Evolutionary conservation across 2,888 invertebrate genomes (phyloP), one percentile per base, ranked within the genome.

Genomic region (Lasioglossum villosulum): DNA sequence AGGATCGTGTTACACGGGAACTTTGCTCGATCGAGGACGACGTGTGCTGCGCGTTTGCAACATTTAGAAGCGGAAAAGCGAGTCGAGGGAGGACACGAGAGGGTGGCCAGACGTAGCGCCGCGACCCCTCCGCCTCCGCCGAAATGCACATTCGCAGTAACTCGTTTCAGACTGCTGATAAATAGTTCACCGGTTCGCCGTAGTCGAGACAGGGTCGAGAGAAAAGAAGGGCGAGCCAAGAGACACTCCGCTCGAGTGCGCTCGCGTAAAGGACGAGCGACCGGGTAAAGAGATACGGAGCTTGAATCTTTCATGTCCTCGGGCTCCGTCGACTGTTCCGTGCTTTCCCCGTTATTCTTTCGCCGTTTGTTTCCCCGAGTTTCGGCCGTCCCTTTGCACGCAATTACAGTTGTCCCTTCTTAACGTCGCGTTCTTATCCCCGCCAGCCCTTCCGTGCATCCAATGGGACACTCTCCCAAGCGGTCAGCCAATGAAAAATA

Each of bases 251-350:
- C 71, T 56, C 42, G 75, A 79, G 85, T 72, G 42, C 78, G 34
- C 52, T 63, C 14, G 63, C 16, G 83, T 66, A 78, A 86, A 79
- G 68, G 71, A 76, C 83, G 75, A 74, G 73, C 72, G 84, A 78
- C 83, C 75, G 78, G 72, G 81, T 82, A 78, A 86, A 85, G 86
- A 87, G 89, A 86, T 82, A 80, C 75, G 48, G 86, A 87, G 85
- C 84, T 89, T 91, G 89, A 93, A 92, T 92, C 87, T 93, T 93
- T 92, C 81, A 93, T 93, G 86, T 82, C 86, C 84, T 76, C 80
- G 83, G 88, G 92, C 74, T 68, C 66, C 52, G 30, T 12, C 34
- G 66, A 66, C 66, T 48, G 72, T 68, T 74, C 75, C 45, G 76
- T 86, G 76, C 86, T 84, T 81, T 81, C 82, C 48, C 74, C n/a